A percentile compares a stretch with the other conserved stretches of the same genome.
These are phyloP conservation scores for Rhyacophila evoluta DNA, from an alignment of 2,888 invertebrate genomes.

Conservation along the genomic window DNA sequence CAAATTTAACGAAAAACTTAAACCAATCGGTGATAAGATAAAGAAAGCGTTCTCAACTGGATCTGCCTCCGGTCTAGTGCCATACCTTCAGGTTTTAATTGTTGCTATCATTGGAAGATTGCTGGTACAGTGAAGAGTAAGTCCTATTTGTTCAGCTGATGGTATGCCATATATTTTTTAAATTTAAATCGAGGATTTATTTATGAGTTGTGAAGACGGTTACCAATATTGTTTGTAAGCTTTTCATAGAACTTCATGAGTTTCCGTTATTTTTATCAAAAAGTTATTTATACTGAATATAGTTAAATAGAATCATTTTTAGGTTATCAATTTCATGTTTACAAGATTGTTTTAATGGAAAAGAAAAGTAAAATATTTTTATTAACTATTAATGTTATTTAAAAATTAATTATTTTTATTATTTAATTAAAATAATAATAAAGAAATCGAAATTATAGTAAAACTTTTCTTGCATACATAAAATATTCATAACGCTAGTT, in stretches of 20 bases:
- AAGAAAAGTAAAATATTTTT: too few relatives aligned
- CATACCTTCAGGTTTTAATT: not conserved
- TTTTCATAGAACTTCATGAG: not conserved
- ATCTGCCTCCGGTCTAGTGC: not conserved
- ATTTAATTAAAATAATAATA: too few relatives aligned
- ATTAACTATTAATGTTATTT: too few relatives aligned
- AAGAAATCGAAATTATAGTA: too few relatives aligned
- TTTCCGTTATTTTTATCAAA: too few relatives aligned
- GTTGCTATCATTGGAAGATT: slow-evolving; percentile 25
- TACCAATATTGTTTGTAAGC: slow-evolving; percentile 39
- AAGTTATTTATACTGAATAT: too few relatives aligned
- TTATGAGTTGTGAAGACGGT: slow-evolving; percentile 43
- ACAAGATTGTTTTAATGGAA: too few relatives aligned
- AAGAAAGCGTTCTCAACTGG: slow-evolving; percentile 39
- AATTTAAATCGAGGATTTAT: slow-evolving; percentile 30
- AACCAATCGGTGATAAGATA: slow-evolving; percentile 61
- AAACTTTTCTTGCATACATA: too few relatives aligned
- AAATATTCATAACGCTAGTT: too few relatives aligned
- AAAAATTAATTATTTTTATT: too few relatives aligned
- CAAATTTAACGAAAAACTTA: slow-evolving; percentile 68
- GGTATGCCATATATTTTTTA: slow-evolving; percentile 46
- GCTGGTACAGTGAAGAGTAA: slow-evolving; percentile 27
- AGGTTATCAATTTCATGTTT: too few relatives aligned
- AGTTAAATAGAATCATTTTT: too few relatives aligned
- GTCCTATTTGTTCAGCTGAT: not conserved